Evolutionary conservation across 1,140 invertebrate species (phyloP).

Genomic region (Pseudomyrmex cubaensis): DNA sequence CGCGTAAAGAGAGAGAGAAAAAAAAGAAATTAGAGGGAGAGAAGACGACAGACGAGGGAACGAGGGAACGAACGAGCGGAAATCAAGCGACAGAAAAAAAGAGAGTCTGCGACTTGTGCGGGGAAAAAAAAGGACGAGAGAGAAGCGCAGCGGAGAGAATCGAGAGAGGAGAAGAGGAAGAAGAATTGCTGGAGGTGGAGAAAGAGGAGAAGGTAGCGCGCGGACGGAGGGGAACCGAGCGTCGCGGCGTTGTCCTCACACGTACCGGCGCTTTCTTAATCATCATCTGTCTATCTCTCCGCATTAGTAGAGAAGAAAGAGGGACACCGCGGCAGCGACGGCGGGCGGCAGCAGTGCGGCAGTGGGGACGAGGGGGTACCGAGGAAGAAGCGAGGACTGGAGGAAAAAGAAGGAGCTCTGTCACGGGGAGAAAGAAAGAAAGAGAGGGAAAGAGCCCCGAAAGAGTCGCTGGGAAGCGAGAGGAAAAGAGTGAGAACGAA

Average conservation of each 20-base stretch:
- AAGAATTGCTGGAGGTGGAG: constrained; percentile 49
- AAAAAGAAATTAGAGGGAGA: background rate
- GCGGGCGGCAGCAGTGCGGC: constrained; percentile 1
- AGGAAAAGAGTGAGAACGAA: constrained; percentile 60
- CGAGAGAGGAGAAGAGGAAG: constrained; percentile 63
- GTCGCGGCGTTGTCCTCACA: constrained; percentile 77
- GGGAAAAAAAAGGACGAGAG: constrained; percentile 2
- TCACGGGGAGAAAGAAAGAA: constrained; percentile 34
- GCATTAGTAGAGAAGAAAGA: constrained; percentile 76
- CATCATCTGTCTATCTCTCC: constrained; percentile 85
- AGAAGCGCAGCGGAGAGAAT: constrained; percentile 62
- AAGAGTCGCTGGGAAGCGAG: constrained; percentile 57
- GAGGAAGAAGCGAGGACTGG: constrained; percentile 25
- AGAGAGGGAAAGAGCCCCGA: constrained; percentile 41
- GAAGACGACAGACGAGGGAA: constrained; percentile 7
- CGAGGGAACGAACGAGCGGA: constrained; percentile 58
- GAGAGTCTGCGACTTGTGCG: constrained; percentile 24
- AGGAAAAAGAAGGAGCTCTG: constrained; percentile 42
- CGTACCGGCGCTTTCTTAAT: constrained; percentile 84
- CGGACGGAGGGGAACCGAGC: constrained; percentile 56
- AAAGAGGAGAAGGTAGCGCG: constrained; percentile 11
- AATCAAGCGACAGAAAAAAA: constrained; percentile 64
- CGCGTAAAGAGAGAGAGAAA: background rate
- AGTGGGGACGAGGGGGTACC: constrained; percentile 8
- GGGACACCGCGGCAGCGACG: constrained; percentile 45